phyloP scores from a whole-genome alignment of 2,797 vertebrate species.

The Mus caroli region DNA sequence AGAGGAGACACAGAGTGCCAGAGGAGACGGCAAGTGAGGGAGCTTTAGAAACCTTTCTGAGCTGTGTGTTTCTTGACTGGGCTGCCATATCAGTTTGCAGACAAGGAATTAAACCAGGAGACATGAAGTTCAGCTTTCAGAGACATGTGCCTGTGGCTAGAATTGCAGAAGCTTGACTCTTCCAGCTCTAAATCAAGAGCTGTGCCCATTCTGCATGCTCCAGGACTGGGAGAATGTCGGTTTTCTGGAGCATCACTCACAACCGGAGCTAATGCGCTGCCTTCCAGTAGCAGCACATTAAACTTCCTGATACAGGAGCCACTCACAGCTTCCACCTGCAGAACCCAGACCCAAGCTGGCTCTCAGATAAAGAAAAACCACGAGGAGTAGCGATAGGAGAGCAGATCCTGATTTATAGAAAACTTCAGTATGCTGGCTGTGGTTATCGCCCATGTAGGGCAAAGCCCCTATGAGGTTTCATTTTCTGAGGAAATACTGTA shows the following conservation, averaged over 20 bases:
- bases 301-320: conserved; percentile 24
- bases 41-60: not conserved
- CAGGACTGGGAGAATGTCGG: not conserved
- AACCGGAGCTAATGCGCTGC: not conserved
- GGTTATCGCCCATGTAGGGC: not conserved
- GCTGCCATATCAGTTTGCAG: not conserved
- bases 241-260: not conserved
- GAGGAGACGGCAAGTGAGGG: not conserved
- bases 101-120: not conserved
- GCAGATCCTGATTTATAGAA: not conserved
- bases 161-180: not conserved
- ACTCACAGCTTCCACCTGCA: not conserved
- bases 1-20: not conserved
- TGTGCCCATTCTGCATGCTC: not conserved
- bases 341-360: conserved; percentile 19
- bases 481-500: conserved; percentile 37
- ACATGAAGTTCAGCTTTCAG: not conserved
- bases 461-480: not conserved
- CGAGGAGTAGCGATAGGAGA: not conserved
- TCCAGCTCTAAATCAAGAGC: not conserved
- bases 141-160: not conserved
- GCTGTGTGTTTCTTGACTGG: not conserved
- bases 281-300: not conserved
- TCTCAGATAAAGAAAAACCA: not conserved
- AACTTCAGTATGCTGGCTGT: not conserved